Conservation (phyloP, 2,113 vertebrate genomes). For the Hucho hucho region DNA sequence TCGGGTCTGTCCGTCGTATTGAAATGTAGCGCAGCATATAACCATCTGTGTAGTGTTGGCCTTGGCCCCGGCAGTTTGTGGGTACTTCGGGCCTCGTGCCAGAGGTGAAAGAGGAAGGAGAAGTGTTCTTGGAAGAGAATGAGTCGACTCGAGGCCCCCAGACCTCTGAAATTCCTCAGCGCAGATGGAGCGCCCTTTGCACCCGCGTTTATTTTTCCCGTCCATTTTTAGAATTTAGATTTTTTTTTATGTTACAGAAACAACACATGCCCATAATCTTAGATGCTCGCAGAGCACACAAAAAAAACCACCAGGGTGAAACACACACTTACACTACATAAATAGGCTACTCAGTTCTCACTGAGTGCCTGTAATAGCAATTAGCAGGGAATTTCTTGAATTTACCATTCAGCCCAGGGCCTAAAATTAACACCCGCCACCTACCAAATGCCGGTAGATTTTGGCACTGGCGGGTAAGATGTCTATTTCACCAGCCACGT, state of each 20-base stretch:
- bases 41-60: slow-evolving; percentile 79
- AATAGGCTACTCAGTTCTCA: too few relatives aligned
- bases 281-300: slow-evolving; percentile 41
- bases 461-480: too few relatives aligned
- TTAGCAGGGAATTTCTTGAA: neutral
- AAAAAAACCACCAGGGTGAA: neutral
- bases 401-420: neutral
- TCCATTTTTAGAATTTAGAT: slow-evolving; percentile 62
- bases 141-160: slow-evolving; percentile 70
- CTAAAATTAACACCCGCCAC: too few relatives aligned
- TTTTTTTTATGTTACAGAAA: neutral
- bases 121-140: slow-evolving; percentile 80
- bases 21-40: slow-evolving; percentile 76
- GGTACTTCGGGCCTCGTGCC: slow-evolving; percentile 75
- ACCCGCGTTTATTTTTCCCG: slow-evolving; percentile 69
- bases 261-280: slow-evolving; percentile 56
- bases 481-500: too few relatives aligned
- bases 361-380: neutral
- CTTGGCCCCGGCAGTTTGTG: slow-evolving; percentile 72
- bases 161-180: slow-evolving; percentile 79
- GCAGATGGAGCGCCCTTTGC: slow-evolving; percentile 77
- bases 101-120: slow-evolving; percentile 83
- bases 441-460: too few relatives aligned
- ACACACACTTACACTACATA: neutral
- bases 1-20: slow-evolving; percentile 58